A percentile compares a stretch with the other conserved stretches of the same genome.
Evolutionary conservation across 2,797 vertebrate species (phyloP).

Genomic region (Coranthus polyacanthus): DNA sequence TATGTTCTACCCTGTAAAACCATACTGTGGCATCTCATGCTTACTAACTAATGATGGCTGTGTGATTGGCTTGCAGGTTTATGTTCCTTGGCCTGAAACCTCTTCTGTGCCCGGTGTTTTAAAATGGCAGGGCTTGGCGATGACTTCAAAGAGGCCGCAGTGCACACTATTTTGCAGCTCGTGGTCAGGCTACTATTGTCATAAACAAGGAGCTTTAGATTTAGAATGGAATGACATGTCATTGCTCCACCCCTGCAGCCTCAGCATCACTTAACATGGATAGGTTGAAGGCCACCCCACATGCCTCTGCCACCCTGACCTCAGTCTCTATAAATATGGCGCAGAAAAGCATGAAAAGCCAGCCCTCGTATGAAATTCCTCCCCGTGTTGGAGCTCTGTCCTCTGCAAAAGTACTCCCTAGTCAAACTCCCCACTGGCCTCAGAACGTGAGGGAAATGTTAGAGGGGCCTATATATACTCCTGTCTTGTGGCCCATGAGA

Average conservation of each 20-base stretch:
- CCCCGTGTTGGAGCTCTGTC: slow-evolving; percentile 49
- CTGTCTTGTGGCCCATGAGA: slow-evolving; percentile 53
- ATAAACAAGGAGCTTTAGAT: slow-evolving; percentile 64
- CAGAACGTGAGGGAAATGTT: slow-evolving; percentile 61
- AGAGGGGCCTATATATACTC: slow-evolving; percentile 68
- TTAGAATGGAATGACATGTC: slow-evolving; percentile 61
- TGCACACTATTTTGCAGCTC: slow-evolving; percentile 8
- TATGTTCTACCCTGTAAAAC: no score
- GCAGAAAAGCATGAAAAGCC: slow-evolving; percentile 69
- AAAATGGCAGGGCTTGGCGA: not conserved
- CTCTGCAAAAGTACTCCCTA: slow-evolving; percentile 45
- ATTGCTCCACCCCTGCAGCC: slow-evolving; percentile 54
- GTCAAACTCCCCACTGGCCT: slow-evolving; percentile 29
- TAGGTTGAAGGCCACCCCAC: slow-evolving; percentile 58
- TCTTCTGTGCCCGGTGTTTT: not conserved
- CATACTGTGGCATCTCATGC: no score
- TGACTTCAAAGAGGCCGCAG: slow-evolving; percentile 20
- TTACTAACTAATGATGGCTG: not conserved
- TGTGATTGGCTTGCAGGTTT: slow-evolving; percentile 19
- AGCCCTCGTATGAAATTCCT: slow-evolving; percentile 69
- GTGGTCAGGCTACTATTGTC: slow-evolving; percentile 52
- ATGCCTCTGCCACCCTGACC: slow-evolving; percentile 59
- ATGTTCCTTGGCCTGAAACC: slow-evolving; percentile 16
- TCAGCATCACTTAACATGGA: slow-evolving; percentile 76
- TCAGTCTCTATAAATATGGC: slow-evolving; percentile 76